Evolutionary conservation across 2,888 invertebrate species (phyloP).

Genomic region (Phrixothrix hirtus): DNA sequence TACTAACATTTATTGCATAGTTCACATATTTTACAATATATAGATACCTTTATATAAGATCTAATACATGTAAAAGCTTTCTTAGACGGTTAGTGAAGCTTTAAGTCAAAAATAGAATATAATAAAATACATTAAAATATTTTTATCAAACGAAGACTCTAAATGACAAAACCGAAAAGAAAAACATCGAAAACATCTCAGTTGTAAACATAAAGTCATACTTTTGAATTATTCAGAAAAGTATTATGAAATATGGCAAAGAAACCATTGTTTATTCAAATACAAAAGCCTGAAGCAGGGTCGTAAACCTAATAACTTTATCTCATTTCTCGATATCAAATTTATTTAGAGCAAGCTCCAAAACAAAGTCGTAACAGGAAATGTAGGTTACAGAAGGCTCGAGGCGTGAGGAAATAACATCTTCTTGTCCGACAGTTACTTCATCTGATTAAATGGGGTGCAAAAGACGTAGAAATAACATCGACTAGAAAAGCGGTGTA

Average conservation of each 20-base stretch:
- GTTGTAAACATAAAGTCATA: slow-evolving; percentile 22
- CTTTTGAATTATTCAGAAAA: slow-evolving; percentile 24
- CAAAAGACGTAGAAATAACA: neutral
- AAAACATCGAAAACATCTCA: slow-evolving; percentile 22
- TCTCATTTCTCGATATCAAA: slow-evolving; percentile 37
- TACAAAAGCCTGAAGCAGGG: slow-evolving; percentile 26
- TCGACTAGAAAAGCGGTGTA: neutral
- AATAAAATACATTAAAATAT: slow-evolving; percentile 4
- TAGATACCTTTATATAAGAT: no score
- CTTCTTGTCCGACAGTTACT: slow-evolving; percentile 13
- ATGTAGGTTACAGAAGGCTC: slow-evolving; percentile 42
- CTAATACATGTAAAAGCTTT: no score
- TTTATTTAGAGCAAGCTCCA: slow-evolving; percentile 45
- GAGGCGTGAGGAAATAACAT: slow-evolving; percentile 35
- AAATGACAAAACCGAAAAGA: slow-evolving; percentile 2
- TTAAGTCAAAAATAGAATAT: neutral
- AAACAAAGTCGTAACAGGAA: slow-evolving; percentile 49
- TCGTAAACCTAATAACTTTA: slow-evolving; percentile 30
- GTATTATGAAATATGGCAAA: slow-evolving; percentile 25
- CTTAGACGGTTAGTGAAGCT: neutral
- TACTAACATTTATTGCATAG: no score
- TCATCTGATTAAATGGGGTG: slow-evolving; percentile 11
- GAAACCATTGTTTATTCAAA: slow-evolving; percentile 29
- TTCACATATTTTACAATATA: no score
- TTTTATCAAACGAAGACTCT: slow-evolving; percentile 4